phyloP scores from a whole-genome alignment of 2,797 vertebrate species.

The Anguilla obscura region DNA sequence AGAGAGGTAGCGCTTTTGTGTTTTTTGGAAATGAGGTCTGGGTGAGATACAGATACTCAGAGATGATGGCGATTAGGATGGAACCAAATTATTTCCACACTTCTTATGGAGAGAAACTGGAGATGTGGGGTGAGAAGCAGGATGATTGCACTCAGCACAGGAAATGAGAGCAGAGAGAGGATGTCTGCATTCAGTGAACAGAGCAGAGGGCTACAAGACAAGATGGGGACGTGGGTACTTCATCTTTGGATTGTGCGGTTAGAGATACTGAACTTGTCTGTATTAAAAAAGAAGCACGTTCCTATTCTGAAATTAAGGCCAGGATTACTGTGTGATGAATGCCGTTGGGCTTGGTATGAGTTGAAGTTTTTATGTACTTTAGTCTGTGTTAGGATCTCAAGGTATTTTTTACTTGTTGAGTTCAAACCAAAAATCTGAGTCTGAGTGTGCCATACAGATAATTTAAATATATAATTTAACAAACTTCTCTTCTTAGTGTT shows the following conservation, averaged over 20 bases:
- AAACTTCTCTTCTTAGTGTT: background rate
- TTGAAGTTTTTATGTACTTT: background rate
- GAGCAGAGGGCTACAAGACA: background rate
- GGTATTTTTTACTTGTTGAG: background rate
- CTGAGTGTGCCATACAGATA: background rate
- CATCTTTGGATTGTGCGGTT: background rate
- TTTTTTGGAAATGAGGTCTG: background rate
- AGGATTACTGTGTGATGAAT: background rate
- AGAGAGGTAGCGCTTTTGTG: background rate
- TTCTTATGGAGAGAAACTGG: background rate
- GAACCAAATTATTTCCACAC: background rate
- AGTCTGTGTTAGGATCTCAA: background rate
- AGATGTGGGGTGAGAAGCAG: background rate
- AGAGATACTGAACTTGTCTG: background rate
- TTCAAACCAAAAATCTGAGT: background rate
- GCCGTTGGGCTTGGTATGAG: background rate
- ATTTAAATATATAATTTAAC: conserved; percentile 5
- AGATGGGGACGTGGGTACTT: background rate
- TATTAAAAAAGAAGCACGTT: background rate
- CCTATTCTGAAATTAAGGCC: background rate
- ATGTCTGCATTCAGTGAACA: background rate
- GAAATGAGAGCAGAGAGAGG: background rate
- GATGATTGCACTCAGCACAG: background rate
- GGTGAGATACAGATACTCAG: background rate
- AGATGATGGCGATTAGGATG: background rate